Conservation (phyloP, 2,797 vertebrate genomes). For the Takifugu ocellatus region DNA sequence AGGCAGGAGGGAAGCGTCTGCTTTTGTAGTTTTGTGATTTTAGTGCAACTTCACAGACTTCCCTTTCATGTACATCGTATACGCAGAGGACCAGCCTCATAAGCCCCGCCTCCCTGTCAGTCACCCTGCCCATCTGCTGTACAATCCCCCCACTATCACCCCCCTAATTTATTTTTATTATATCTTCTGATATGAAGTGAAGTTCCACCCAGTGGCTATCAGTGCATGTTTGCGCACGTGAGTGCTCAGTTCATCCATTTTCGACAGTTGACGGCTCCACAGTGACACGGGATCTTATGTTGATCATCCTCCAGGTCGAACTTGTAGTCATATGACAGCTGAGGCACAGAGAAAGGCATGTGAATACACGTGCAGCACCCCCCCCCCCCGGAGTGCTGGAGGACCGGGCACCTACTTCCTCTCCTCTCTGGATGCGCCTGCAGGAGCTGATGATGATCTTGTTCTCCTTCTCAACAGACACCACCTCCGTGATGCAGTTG, state of each 20-base stretch:
- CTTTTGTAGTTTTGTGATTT: constrained; percentile 42
- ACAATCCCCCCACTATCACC: neutral
- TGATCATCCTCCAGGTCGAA: constrained; percentile 98
- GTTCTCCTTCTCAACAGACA: constrained; percentile 93
- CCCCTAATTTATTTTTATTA: neutral
- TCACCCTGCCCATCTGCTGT: neutral
- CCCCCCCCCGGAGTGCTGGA: neutral
- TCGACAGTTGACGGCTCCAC: constrained; percentile 95
- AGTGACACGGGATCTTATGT: constrained; percentile 99
- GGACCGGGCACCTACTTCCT: constrained; percentile 87
- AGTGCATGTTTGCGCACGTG: constrained; percentile 17
- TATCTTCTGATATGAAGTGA: too few species aligned
- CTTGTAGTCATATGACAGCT: constrained; percentile 97
- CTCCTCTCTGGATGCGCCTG: constrained; percentile 93
- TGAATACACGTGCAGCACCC: too few species aligned
- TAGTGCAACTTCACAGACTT: constrained; percentile 93
- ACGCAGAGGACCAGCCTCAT: constrained; percentile 93
- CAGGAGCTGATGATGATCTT: constrained; percentile 98
- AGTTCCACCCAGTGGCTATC: neutral
- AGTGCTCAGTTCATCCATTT: constrained; percentile 93
- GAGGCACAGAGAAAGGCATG: constrained; percentile 10
- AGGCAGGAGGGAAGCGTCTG: constrained; percentile 83
- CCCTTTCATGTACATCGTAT: constrained; percentile 78
- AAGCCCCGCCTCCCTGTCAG: constrained; percentile 73
- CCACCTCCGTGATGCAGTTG: constrained; percentile 95